These are phyloP conservation scores for Mnemiopsis leidyi DNA, from an alignment of 37 sponge, comb jelly and placozoan species.

Conservation along the genomic window DNA sequence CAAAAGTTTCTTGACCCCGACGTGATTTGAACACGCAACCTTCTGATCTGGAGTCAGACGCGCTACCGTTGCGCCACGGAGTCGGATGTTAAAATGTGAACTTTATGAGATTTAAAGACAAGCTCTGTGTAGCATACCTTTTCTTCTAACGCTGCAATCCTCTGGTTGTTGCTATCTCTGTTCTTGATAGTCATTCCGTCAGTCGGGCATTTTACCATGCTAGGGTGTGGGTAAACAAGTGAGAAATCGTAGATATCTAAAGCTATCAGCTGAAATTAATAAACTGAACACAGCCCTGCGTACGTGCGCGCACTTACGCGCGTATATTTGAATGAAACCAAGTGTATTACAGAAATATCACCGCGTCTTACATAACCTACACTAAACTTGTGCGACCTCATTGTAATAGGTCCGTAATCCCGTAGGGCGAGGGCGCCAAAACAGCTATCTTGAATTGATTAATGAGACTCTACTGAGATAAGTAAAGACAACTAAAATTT, in stretches of 20 bases:
- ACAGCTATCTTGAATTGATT: no score
- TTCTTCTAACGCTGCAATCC: slow-evolving; percentile 6
- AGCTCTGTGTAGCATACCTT: not conserved
- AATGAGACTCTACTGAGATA: no score
- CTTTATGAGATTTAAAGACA: no score
- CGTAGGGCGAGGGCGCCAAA: no score
- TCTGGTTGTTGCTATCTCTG: not conserved
- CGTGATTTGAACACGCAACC: not conserved
- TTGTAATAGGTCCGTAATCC: no score
- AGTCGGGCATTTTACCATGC: slow-evolving; percentile 41
- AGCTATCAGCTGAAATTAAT: no score
- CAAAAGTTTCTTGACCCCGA: not conserved
- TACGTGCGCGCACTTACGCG: not conserved
- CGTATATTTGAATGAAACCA: not conserved
- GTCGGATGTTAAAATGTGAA: not conserved
- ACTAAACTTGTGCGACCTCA: no score
- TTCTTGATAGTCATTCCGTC: not conserved
- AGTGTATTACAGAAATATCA: not conserved
- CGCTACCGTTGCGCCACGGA: not conserved
- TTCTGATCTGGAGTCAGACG: not conserved
- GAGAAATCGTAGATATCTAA: no score
- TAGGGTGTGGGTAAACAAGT: no score
- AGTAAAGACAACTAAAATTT: no score
- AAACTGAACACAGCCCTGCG: not conserved
- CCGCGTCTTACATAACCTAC: no score